phyloP scores from a whole-genome alignment of 2,797 vertebrate genomes.

The Eulemur rubriventer region DNA sequence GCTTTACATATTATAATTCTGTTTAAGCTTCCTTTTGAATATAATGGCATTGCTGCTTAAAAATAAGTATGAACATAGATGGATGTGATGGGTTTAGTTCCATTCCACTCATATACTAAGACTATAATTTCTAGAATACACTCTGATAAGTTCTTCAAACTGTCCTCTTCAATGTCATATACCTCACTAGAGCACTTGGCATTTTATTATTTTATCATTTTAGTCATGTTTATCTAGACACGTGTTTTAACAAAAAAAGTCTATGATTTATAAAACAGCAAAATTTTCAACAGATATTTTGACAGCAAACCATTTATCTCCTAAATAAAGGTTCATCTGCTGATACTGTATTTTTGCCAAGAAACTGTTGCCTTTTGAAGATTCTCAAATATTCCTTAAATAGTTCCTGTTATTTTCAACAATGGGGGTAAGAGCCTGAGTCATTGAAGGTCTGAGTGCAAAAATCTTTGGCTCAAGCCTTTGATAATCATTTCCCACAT shows the following conservation, averaged over 20 bases:
- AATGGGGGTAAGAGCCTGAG: neutral
- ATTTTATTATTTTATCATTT: neutral
- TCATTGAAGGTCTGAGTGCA: neutral
- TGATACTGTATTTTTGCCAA: neutral
- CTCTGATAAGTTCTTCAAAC: neutral
- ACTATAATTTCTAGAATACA: neutral
- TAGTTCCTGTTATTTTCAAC: neutral
- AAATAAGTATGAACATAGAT: neutral
- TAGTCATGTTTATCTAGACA: neutral
- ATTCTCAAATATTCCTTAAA: slow-evolving; percentile 6
- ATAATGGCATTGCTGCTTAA: neutral
- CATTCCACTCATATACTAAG: neutral
- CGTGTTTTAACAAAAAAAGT: neutral
- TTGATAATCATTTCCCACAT: neutral
- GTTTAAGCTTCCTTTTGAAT: neutral
- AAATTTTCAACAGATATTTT: neutral
- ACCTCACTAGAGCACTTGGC: neutral
- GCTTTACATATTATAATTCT: neutral
- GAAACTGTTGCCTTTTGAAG: neutral
- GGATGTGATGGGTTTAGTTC: neutral
- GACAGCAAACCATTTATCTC: neutral
- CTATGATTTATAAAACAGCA: neutral
- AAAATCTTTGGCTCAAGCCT: neutral
- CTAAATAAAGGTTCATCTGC: neutral
- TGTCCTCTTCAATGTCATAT: neutral